Evolutionary conservation across 2,797 vertebrate species (phyloP).

Genomic region (Malurus splendens): DNA sequence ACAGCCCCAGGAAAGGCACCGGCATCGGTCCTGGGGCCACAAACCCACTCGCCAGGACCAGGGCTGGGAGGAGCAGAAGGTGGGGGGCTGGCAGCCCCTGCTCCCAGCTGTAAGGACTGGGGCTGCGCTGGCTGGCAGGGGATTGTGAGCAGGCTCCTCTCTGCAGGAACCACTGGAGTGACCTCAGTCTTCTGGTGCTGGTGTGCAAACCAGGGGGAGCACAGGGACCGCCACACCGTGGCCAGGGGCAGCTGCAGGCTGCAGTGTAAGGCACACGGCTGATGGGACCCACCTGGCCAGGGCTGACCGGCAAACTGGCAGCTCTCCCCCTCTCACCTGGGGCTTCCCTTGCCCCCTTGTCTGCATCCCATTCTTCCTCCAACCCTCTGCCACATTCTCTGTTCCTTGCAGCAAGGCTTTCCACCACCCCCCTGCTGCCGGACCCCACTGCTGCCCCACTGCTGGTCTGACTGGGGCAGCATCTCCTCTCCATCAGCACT

Average conservation of each 20-base stretch:
- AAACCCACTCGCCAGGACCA: background rate
- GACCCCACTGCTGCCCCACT: background rate
- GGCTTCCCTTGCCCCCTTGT: background rate
- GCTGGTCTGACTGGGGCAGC: background rate
- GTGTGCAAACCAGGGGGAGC: background rate
- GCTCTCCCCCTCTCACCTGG: background rate
- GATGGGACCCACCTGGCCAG: background rate
- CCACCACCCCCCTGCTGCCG: background rate
- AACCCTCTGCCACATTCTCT: background rate
- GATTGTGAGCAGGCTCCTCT: background rate
- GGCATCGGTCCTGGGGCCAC: background rate
- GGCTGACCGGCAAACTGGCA: background rate
- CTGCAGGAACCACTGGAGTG: background rate
- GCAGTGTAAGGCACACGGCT: conserved; percentile 31
- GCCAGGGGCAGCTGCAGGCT: background rate
- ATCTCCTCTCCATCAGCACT: background rate
- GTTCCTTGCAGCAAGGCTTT: background rate
- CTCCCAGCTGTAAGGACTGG: background rate
- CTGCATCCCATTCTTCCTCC: background rate
- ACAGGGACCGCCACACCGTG: background rate
- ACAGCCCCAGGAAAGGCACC: conserved; percentile 32
- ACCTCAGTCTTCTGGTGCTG: background rate
- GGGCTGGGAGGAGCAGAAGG: background rate
- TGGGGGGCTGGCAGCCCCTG: background rate
- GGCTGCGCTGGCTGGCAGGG: background rate